Percentiles rank a stretch among this genome's conserved stretches.
Evolutionary conservation across 2,797 vertebrate genomes (phyloP).

Genomic region (Crax fasciolata): DNA sequence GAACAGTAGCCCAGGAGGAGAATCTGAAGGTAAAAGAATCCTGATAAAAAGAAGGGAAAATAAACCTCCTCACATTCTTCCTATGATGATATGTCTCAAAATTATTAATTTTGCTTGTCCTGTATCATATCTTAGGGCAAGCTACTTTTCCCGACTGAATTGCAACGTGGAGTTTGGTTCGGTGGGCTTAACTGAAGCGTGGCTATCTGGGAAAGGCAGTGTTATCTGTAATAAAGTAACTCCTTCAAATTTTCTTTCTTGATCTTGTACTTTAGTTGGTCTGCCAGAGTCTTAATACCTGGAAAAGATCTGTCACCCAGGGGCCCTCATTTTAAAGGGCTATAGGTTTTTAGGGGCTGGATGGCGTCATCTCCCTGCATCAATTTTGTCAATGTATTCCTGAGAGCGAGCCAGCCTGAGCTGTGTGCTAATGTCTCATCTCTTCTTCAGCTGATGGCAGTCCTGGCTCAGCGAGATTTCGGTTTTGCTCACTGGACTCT

Average conservation of each 20-base stretch:
- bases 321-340: constrained; percentile 50
- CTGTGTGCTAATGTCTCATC: constrained; percentile 49
- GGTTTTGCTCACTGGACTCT: constrained; percentile 28
- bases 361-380: constrained; percentile 37
- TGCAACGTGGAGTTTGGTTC: constrained; percentile 47
- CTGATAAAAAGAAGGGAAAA: background rate
- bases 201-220: constrained; percentile 62
- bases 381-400: constrained; percentile 39
- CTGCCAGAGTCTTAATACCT: constrained; percentile 55
- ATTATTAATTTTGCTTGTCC: constrained; percentile 68
- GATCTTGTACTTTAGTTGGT: constrained; percentile 64
- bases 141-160: constrained; percentile 54
- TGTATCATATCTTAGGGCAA: constrained; percentile 62
- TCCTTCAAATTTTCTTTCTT: constrained; percentile 72
- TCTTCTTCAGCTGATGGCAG: constrained; percentile 8
- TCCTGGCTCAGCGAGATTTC: constrained; percentile 65
- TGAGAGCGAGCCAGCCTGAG: background rate
- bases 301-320: constrained; percentile 51
- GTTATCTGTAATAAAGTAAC: constrained; percentile 75
- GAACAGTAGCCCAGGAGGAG: background rate
- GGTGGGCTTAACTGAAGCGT: constrained; percentile 59
- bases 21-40: background rate
- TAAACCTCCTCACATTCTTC: background rate
- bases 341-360: constrained; percentile 17
- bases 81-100: constrained; percentile 34